Base-by-base conservation (phyloP, 2,888 invertebrate genomes). In the Apamea epomidion region DNA sequence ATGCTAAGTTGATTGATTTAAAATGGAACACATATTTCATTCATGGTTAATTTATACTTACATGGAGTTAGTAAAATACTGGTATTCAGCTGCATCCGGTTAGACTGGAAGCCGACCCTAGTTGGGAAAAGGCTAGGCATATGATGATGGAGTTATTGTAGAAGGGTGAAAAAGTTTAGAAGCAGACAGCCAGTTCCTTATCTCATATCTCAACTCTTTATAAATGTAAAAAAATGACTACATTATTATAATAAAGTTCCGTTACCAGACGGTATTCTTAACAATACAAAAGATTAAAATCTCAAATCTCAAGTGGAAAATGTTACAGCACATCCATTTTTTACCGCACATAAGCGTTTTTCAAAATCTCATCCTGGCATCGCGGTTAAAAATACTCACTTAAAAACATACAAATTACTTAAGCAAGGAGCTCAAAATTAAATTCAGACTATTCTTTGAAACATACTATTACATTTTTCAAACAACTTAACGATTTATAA, bases 401-500 rank as follows among this genome's bases (percentile, higher is more conserved):
- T 72, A 77, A 80, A 82, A 86, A 82, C 68, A 71, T 72, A 71
- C 67, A 62, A 88, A 82, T 76, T 74, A 82, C 67, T 78, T 76
- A 82, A 86, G 67, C 74, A 82, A 82, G 6, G 76, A 82, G 78
- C 81, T 82, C 87, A 82, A 71, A 87, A 84, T 82, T 83, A 81
- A 78, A 76, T 74, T 81, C 51, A 1, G 72, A 84, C 72, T 74
- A 78, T 88, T 88, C 88, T 72, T 10, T 75, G 84, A 89, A 89
- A 81, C 29, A 74, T 32, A 82, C 74, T 85, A 81, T 81, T 83
- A 79, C n/a, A 83, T 78, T 86, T 82, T 86, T 72, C 76, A 80
- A 88, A 87, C 82, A 83, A 84, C 79, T 82, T 83, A 84, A 72
- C 77, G 80, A 88, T 87, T 89, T 89, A 89, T 83, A 89, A 92